These are phyloP conservation scores for Hoplodrina ambigua DNA, from an alignment of 2,888 invertebrate genomes.

Conservation along the genomic window DNA sequence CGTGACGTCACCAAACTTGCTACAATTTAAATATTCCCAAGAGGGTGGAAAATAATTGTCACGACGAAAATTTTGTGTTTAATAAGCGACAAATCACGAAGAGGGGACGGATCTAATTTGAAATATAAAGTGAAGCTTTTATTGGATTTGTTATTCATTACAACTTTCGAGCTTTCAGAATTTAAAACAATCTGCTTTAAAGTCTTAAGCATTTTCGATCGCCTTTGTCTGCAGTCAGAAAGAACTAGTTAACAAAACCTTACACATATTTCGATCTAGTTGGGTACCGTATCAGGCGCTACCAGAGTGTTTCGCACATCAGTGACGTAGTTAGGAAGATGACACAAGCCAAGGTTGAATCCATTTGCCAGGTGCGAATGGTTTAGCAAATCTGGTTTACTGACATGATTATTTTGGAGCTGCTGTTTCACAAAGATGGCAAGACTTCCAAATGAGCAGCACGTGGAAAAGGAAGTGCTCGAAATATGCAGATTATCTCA, in stretches of 20 bases:
- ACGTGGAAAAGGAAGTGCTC: neutral
- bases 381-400: conserved; percentile 12
- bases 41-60: conserved; percentile 39
- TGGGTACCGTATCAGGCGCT: conserved; percentile 22
- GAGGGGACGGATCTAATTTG: conserved; percentile 14
- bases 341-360: conserved; percentile 69
- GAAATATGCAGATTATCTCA: neutral
- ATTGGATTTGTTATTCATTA: conserved; percentile 12
- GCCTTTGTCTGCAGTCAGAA: neutral
- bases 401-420: neutral
- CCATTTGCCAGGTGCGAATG: conserved; percentile 63
- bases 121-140: conserved; percentile 28
- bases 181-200: neutral
- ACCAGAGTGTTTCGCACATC: conserved; percentile 21
- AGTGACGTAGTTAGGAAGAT: conserved; percentile 48
- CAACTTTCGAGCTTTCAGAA: neutral
- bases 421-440: neutral
- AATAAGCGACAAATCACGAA: conserved; percentile 46
- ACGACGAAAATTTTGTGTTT: conserved; percentile 21
- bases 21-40: conserved; percentile 39
- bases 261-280: conserved; percentile 13
- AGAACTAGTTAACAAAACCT: neutral
- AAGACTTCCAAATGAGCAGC: neutral
- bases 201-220: no score
- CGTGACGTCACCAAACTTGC: conserved; percentile 36